A percentile compares a stretch with the other conserved stretches of the same genome.
phyloP scores from a whole-genome alignment of 2,797 vertebrate genomes.

The Valencia hispanica region DNA sequence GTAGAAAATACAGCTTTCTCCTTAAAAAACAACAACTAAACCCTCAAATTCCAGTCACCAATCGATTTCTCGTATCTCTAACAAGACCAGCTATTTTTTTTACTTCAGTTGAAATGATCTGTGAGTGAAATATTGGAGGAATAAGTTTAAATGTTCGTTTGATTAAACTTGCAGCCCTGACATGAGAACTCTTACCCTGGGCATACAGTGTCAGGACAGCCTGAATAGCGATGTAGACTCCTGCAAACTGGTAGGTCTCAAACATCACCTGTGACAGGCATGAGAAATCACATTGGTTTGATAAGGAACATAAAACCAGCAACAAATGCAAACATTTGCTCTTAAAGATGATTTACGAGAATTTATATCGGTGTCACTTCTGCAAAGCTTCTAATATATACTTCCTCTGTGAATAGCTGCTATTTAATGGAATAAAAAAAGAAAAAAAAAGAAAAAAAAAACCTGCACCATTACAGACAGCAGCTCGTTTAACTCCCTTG shows the following conservation, averaged over 20 bases:
- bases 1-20: neutral
- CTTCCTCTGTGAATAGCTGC: neutral
- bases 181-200: slow-evolving; percentile 75
- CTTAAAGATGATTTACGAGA: neutral
- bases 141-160: neutral
- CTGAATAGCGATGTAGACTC: slow-evolving; percentile 87
- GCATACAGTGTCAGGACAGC: slow-evolving; percentile 87
- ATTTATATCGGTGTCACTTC: neutral
- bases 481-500: no score
- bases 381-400: neutral
- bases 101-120: neutral
- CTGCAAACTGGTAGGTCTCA: slow-evolving; percentile 85
- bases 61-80: neutral
- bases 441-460: neutral
- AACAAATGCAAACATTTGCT: neutral
- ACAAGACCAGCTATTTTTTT: neutral
- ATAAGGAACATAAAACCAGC: neutral
- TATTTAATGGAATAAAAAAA: no score
- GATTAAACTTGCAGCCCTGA: neutral
- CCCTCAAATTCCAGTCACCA: neutral
- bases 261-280: slow-evolving; percentile 81
- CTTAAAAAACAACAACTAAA: no score
- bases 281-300: neutral
- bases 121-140: neutral
- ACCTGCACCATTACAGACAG: no score